These are phyloP conservation scores for Syrmaticus mikado DNA, from an alignment of 2,113 vertebrate species.

Conservation along the genomic window DNA sequence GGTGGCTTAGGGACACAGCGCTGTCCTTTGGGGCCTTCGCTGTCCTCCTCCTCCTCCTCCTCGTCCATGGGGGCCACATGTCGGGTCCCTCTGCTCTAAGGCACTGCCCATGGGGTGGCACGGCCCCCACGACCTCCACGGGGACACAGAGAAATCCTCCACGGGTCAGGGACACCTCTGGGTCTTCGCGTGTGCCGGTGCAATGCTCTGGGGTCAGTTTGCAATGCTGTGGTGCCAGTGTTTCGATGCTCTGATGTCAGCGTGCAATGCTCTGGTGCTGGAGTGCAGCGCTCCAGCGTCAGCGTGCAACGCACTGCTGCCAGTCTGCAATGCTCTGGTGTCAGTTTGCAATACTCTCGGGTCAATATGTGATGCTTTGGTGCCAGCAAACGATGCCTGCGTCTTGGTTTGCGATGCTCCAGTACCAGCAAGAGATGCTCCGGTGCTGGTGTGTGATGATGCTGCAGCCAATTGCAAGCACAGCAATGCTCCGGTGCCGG, in stretches of 20 bases:
- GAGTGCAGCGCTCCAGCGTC: too few relatives aligned
- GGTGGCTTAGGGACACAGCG: background rate
- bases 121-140: background rate
- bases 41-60: background rate
- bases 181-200: background rate
- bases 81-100: slow-evolving; percentile 64
- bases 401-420: background rate
- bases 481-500: background rate
- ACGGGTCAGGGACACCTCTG: background rate
- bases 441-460: background rate
- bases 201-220: background rate
- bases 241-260: too few relatives aligned
- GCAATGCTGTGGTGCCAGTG: background rate
- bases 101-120: slow-evolving; percentile 68
- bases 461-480: too few relatives aligned
- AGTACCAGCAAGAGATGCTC: background rate
- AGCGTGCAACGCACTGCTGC: too few relatives aligned
- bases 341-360: too few relatives aligned
- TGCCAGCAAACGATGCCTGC: too few relatives aligned
- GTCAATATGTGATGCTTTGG: too few relatives aligned
- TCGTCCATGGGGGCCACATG: background rate
- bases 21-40: background rate
- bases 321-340: too few relatives aligned
- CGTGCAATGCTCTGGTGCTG: background rate
- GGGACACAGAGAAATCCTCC: background rate